These are phyloP conservation scores for Volucella inflata DNA, from an alignment of 2,888 invertebrate genomes.

Conservation along the genomic window DNA sequence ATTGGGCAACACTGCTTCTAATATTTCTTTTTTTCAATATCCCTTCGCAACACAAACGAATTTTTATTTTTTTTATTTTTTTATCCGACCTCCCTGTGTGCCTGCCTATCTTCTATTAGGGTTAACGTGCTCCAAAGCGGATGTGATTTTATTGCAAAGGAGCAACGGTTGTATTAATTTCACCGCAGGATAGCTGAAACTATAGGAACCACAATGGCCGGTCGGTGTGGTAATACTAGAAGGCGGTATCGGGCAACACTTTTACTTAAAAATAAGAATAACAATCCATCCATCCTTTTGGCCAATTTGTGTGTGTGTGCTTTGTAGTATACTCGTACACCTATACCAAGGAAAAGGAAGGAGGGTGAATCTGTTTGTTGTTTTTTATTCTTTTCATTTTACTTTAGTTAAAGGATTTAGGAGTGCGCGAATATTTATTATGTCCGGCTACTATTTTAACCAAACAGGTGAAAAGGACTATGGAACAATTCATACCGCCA, in stretches of 20 bases:
- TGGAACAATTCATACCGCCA: background rate
- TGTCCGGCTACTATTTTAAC: conserved; percentile 32
- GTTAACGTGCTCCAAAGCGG: conserved; percentile 39
- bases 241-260: conserved; percentile 22
- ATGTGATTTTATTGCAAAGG: conserved; percentile 60
- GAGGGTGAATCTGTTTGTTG: background rate
- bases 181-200: conserved; percentile 22
- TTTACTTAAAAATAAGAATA: conserved; percentile 52
- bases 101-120: conserved; percentile 24
- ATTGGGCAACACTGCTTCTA: too few relatives aligned
- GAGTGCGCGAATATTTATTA: conserved; percentile 53
- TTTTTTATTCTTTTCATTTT: conserved; percentile 16
- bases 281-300: conserved; percentile 23
- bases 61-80: conserved; percentile 1
- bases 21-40: conserved; percentile 10
- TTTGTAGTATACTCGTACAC: background rate
- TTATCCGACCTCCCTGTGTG: background rate
- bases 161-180: conserved; percentile 64
- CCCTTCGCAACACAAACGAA: conserved; percentile 30
- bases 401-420: conserved; percentile 22
- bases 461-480: conserved; percentile 11
- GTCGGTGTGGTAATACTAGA: too few relatives aligned
- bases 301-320: conserved; percentile 49
- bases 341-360: background rate
- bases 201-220: too few relatives aligned